These are phyloP conservation scores for Ceyx margarethae DNA, from an alignment of 2,113 vertebrate genomes.

Conservation along the genomic window DNA sequence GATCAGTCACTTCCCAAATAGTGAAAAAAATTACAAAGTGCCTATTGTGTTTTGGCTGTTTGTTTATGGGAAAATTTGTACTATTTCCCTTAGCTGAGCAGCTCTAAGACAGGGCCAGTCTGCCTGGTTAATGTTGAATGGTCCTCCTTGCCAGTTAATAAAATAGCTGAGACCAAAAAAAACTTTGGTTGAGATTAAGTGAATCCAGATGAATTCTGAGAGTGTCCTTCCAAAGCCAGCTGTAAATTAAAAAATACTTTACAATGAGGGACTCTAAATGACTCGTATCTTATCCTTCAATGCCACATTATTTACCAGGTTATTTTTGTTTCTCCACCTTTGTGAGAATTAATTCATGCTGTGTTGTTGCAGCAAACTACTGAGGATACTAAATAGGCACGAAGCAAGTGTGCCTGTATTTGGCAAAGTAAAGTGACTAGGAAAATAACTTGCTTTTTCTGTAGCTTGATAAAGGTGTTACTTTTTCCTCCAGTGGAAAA, in stretches of 20 bases:
- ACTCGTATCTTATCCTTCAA: background rate
- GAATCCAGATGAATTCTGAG: background rate
- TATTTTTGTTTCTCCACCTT: background rate
- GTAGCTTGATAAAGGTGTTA: background rate
- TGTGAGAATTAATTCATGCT: background rate
- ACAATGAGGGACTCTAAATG: background rate
- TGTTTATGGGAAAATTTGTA: background rate
- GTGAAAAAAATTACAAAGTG: background rate
- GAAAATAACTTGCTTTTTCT: background rate
- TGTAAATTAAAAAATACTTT: background rate
- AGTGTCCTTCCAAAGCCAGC: background rate
- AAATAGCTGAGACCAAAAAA: background rate
- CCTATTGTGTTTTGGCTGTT: background rate
- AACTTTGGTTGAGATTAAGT: background rate
- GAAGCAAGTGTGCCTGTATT: background rate
- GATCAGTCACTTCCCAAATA: background rate
- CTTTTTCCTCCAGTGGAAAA: background rate
- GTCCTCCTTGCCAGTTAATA: background rate
- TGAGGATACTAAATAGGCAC: background rate
- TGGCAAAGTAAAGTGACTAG: background rate
- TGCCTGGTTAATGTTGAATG: background rate
- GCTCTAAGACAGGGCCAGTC: background rate
- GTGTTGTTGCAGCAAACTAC: background rate
- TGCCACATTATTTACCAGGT: background rate
- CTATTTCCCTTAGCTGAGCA: background rate